A percentile compares a stretch with the other conserved stretches of the same genome.
Conservation (phyloP, 2,888 invertebrate species). For the Ferrisia virgata region DNA sequence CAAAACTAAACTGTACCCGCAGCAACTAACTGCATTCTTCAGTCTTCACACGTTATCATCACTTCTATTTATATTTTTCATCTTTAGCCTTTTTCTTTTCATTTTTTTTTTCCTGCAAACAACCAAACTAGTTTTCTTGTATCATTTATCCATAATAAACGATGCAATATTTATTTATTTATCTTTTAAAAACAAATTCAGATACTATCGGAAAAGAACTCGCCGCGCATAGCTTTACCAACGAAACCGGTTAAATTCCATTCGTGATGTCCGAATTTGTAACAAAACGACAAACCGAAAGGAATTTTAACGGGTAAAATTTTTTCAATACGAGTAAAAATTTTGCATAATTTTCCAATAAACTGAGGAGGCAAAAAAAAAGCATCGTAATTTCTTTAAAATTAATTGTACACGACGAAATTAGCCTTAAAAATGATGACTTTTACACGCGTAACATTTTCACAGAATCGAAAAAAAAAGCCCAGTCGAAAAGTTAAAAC, state of each 20-base stretch:
- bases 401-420: neutral
- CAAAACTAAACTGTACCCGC: too few relatives aligned
- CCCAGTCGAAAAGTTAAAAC: neutral
- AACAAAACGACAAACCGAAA: neutral
- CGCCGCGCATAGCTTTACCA: neutral
- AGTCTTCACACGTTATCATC: neutral
- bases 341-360: neutral
- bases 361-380: neutral
- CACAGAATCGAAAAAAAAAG: neutral
- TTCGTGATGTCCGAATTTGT: neutral
- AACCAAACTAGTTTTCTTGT: neutral
- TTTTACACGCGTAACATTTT: neutral
- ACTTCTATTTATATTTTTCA: neutral
- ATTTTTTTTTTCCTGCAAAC: neutral
- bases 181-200: conserved; percentile 3
- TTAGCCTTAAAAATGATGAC: neutral
- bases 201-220: neutral
- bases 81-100: neutral
- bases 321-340: neutral
- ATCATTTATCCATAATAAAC: neutral
- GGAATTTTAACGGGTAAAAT: neutral
- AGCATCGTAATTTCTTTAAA: neutral
- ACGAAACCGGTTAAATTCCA: neutral
- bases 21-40: neutral
- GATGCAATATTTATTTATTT: neutral